Conservation (phyloP, 2,797 vertebrate species). For the Neosalanx taihuensis region DNA sequence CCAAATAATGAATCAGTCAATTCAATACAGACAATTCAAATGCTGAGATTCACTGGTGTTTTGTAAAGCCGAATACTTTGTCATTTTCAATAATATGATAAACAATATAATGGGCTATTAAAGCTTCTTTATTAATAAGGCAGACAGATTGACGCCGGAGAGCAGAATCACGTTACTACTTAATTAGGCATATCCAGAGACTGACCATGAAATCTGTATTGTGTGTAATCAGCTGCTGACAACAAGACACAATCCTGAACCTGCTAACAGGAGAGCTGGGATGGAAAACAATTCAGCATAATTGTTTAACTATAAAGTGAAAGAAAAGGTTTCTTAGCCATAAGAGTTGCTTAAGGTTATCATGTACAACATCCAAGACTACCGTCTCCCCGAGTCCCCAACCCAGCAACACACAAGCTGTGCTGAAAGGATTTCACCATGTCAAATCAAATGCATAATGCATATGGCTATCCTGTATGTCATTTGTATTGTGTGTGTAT, state of each 20-base stretch:
- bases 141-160: background rate
- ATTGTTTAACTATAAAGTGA: background rate
- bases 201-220: background rate
- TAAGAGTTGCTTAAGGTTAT: too few species aligned
- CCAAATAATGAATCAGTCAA: background rate
- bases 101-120: conserved; percentile 9
- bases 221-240: background rate
- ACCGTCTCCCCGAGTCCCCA: too few species aligned
- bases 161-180: background rate
- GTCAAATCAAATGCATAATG: background rate
- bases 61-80: background rate
- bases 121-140: conserved; percentile 9
- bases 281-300: background rate
- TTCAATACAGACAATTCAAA: background rate
- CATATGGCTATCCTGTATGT: background rate
- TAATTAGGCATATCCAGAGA: conserved; percentile 2
- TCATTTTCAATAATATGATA: background rate
- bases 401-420: too few species aligned
- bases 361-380: too few species aligned
- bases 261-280: background rate
- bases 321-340: too few species aligned
- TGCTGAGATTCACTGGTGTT: background rate
- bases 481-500: background rate
- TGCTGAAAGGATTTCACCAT: too few species aligned
- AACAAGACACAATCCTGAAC: background rate